Base-by-base conservation (phyloP, 2,113 vertebrate species). In the Lepus europaeus region DNA sequence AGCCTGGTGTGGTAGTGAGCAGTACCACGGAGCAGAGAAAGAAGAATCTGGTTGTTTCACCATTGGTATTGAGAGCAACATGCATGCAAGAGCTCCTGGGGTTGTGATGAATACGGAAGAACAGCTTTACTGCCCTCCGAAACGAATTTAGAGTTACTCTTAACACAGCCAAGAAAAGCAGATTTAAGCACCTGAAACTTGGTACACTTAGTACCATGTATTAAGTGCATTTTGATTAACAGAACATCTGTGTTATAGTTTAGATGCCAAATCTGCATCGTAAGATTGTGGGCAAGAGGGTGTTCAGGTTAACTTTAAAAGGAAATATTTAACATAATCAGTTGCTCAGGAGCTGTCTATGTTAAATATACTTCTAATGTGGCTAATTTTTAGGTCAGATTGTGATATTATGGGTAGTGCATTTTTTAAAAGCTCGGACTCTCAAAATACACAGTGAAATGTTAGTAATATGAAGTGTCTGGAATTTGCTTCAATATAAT, bases 131-230 rank as follows among this genome's bases (percentile, higher is more conserved):
- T 63, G 45, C 45, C 45, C 45, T 45, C 45, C 45, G 45, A 45
- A 45, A 45, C 6, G 45, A 45, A 45, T 45, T 45, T 7, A 45
- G 45, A 45, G 45, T 45, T 45, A 45, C 27, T 39, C 23, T 89
- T 84, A 36, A 90, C 16, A 80, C n/a, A 85, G 45, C 51, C 93
- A 88, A 72, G n/a, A n/a, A 73, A 51, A 96, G 33, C 39, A 85
- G 49, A 89, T 77, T 77, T 95, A 56, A 87, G 66, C 49, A 81
- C n/a, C 61, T 69, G 76, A 31, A 93, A 77, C 31, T 83, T 72
- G 77, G 11, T 8, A 19, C 27, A 78, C 61, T 82, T 73, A 74
- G 59, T 79, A 17, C 12, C 70, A 89, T 23, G 73, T 29, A 82
- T 64, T 64, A 53, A 69, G 39, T 49, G 14, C 27, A 31, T 64